Evolutionary conservation across 2,888 invertebrate genomes (phyloP).

Genomic region (Sesamia inferens): DNA sequence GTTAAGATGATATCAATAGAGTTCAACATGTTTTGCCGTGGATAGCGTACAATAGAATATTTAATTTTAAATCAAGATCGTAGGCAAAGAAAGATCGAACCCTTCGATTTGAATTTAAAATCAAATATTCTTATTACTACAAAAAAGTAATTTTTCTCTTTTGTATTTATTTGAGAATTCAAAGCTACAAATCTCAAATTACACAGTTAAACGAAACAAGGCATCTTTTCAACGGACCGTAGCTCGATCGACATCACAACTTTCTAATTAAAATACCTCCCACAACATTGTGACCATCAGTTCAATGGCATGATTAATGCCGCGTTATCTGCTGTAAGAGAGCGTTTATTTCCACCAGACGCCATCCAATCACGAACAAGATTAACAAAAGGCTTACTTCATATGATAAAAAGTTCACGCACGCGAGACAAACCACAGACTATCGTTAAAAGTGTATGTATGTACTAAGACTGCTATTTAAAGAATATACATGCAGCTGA

Average conservation of each 20-base stretch:
- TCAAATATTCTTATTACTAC: too few species aligned
- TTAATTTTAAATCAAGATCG: too few species aligned
- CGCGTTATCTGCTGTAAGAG: constrained; percentile 45
- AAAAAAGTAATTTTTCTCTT: background rate
- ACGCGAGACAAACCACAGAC: constrained; percentile 21
- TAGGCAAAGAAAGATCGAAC: too few species aligned
- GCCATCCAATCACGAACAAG: constrained; percentile 19
- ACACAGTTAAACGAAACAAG: constrained; percentile 15
- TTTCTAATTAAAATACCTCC: constrained; percentile 61
- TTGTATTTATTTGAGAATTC: background rate
- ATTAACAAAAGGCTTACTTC: constrained; percentile 43
- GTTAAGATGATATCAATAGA: too few species aligned
- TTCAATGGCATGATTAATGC: constrained; percentile 62
- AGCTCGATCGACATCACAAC: constrained; percentile 48
- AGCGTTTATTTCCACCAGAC: constrained; percentile 62
- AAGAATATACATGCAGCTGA: background rate
- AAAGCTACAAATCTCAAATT: background rate
- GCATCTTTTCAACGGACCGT: constrained; percentile 19
- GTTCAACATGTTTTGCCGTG: too few species aligned
- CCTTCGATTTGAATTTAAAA: too few species aligned
- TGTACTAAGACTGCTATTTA: background rate
- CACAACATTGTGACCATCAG: constrained; percentile 53
- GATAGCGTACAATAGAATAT: too few species aligned
- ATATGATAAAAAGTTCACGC: constrained; percentile 34
- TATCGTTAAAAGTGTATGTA: background rate